phyloP scores from a whole-genome alignment of 2,888 invertebrate species.

The Eulithis testata region DNA sequence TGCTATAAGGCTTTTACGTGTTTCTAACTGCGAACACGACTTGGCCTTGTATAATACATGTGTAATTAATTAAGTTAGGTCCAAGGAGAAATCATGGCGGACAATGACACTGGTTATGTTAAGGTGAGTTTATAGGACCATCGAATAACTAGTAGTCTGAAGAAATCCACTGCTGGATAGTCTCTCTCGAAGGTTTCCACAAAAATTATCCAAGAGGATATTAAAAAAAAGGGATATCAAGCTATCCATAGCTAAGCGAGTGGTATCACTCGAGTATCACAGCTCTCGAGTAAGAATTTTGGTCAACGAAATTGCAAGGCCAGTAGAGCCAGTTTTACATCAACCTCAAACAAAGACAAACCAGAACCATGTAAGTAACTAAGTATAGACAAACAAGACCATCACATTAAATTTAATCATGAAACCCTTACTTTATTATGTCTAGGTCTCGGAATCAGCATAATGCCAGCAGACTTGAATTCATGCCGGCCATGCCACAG shows the following conservation, averaged over 20 bases:
- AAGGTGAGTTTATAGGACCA: constrained; percentile 8
- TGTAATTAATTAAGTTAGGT: constrained; percentile 26
- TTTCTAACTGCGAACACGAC: constrained; percentile 48
- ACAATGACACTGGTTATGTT: constrained; percentile 26
- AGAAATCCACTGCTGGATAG: no score
- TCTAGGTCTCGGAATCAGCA: constrained; percentile 28
- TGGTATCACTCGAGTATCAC: no score
- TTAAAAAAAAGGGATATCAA: no score
- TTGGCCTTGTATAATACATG: constrained; percentile 14
- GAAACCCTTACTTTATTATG: constrained; percentile 26
- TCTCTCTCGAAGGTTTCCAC: no score
- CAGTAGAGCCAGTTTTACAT: not conserved
- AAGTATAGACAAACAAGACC: not conserved
- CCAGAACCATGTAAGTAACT: no score
- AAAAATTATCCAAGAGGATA: no score
- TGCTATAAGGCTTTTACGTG: constrained; percentile 44
- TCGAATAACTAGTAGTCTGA: no score
- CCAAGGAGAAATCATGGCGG: constrained; percentile 23
- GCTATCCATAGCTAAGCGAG: no score
- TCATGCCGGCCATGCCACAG: constrained; percentile 28
- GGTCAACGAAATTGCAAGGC: not conserved
- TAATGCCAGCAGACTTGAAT: constrained; percentile 22
- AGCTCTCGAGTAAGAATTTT: not conserved
- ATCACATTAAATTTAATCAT: constrained; percentile 13
- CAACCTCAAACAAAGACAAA: not conserved